A percentile compares a stretch with the other conserved stretches of the same genome.
phyloP scores from a whole-genome alignment of 2,888 invertebrate genomes.

The Leistus spinibarbis region DNA sequence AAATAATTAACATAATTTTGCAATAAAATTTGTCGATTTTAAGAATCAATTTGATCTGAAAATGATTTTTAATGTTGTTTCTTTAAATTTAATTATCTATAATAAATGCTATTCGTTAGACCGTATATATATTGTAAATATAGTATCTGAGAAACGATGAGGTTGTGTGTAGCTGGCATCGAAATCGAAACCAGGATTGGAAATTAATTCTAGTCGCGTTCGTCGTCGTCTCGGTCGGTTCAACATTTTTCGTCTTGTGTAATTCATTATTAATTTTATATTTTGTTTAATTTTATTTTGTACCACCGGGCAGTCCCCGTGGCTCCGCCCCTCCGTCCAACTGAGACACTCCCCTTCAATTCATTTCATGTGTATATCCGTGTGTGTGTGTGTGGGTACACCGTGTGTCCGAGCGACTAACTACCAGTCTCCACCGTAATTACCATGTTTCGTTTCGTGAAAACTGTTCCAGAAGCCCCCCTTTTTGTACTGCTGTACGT shows the following conservation, averaged over 20 bases:
- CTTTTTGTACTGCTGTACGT: background rate
- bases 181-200: background rate
- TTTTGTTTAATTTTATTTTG: background rate
- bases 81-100: too few relatives aligned
- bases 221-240: background rate
- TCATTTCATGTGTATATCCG: background rate
- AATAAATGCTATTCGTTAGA: too few relatives aligned
- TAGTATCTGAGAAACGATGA: too few relatives aligned
- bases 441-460: background rate
- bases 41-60: too few relatives aligned
- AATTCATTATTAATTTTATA: background rate
- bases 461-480: constrained; percentile 6
- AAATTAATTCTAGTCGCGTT: background rate
- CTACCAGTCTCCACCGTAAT: constrained; percentile 11
- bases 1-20: too few relatives aligned
- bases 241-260: background rate
- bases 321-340: constrained; percentile 27
- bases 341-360: constrained; percentile 22
- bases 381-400: background rate
- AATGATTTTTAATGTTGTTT: too few relatives aligned
- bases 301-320: constrained; percentile 6
- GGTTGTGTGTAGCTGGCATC: too few relatives aligned
- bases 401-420: constrained; percentile 6
- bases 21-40: too few relatives aligned
- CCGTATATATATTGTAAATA: too few relatives aligned